Evolutionary conservation across 2,797 vertebrate species (phyloP).

Genomic region (Ceyx erithaca): DNA sequence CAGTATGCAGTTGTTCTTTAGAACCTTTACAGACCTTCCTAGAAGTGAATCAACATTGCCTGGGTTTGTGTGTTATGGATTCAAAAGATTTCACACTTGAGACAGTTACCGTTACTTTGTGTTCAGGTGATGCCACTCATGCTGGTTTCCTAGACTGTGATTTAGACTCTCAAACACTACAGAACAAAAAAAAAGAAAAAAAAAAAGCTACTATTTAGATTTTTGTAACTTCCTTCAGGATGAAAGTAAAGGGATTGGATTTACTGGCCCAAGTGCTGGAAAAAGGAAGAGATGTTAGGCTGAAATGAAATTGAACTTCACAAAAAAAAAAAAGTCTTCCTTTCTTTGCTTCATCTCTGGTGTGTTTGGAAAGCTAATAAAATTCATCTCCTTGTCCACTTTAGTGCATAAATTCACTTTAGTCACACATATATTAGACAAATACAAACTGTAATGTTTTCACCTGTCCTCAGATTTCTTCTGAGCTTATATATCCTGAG

Average conservation of each 20-base stretch:
- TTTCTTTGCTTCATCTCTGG: background rate
- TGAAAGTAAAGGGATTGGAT: background rate
- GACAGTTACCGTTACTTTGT: background rate
- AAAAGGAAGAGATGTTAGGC: background rate
- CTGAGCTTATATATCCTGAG: background rate
- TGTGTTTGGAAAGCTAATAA: background rate
- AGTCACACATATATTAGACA: background rate
- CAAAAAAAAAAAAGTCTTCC: background rate
- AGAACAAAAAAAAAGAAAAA: background rate
- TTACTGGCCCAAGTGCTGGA: background rate
- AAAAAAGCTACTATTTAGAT: background rate
- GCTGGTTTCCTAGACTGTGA: background rate
- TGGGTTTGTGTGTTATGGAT: background rate
- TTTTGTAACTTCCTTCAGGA: background rate
- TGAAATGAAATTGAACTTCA: background rate
- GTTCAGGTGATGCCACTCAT: background rate
- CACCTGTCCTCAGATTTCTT: constrained; percentile 7
- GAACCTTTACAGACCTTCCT: background rate
- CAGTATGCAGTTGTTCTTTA: background rate
- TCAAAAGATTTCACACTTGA: background rate
- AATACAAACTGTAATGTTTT: background rate
- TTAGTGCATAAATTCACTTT: background rate
- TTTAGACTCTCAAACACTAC: background rate
- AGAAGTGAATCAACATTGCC: background rate
- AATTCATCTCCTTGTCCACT: background rate